These are phyloP conservation scores for Sturnira hondurensis DNA, from an alignment of 2,113 vertebrate species.

Conservation along the genomic window DNA sequence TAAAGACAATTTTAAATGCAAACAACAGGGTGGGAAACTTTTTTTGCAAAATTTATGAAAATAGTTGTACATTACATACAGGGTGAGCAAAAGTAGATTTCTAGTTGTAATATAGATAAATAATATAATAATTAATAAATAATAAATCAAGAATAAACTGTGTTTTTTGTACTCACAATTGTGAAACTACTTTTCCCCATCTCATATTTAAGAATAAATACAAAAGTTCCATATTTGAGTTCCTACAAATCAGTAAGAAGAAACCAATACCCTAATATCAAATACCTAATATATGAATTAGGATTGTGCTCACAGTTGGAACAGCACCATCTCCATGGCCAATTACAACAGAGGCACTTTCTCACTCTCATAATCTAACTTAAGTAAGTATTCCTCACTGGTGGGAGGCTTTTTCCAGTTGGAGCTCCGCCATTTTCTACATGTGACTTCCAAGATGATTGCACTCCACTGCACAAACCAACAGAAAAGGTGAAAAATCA, in stretches of 20 bases:
- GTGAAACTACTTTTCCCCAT: no score
- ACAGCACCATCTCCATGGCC: not conserved
- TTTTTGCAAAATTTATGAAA: not conserved
- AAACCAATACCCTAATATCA: not conserved
- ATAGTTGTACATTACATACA: not conserved
- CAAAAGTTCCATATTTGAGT: no score
- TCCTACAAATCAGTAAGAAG: not conserved
- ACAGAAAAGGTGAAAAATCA: not conserved
- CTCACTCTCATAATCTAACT: not conserved
- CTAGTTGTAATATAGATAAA: no score
- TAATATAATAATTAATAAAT: no score
- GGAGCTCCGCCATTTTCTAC: not conserved
- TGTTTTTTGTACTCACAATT: no score
- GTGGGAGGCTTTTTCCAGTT: not conserved
- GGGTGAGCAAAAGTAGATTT: no score
- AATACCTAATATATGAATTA: not conserved
- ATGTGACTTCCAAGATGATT: not conserved
- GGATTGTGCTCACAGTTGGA: not conserved
- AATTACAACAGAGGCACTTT: not conserved
- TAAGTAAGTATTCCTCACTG: not conserved
- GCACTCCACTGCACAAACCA: not conserved
- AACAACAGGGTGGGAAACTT: not conserved
- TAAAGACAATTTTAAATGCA: slow-evolving; percentile 21
- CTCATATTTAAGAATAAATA: not conserved
- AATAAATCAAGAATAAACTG: no score